Base-by-base conservation (phyloP, 1,140 invertebrate species). In the Heliconius congener region DNA sequence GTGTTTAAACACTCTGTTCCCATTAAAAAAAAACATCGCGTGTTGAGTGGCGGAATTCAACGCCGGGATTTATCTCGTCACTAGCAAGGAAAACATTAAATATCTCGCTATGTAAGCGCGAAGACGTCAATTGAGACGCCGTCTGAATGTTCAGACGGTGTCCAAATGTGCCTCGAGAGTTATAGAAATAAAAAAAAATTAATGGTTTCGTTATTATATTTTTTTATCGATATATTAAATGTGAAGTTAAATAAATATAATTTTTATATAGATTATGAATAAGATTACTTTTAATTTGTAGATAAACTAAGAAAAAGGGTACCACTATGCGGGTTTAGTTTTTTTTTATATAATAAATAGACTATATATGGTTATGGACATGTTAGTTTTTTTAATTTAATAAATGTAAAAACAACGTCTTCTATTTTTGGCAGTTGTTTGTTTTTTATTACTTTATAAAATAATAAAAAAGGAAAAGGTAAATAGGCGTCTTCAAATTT, bases 271-370 rank as follows among this genome's bases (percentile, higher is more conserved):
- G 23, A 66, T 66, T 66, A 30, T 66, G 11, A 66, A 66, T 66
- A 23, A 60, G 8, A n/a, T 66, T 66, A 66, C 9, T 30, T 66
- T 30, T 27, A 66, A 66, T 66, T 16, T 66, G 9, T 66, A 66
- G 60, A 30, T 66, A 27, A 66, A 30, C 3, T 66, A 66, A 66
- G 23, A 30, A 57, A 66, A 66, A 66, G 60, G 60, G 60, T 66
- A 66, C 60, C 60, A 66, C 60, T 13, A 66, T 66, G 60, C 60
- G 60, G 60, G 60, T 60, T 60, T 66, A 66, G 30, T 16, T 27
- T 30, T 66, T 66, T 27, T 57, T 66, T 27, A 30, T 16, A 60
- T 23, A 23, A 60, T 60, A 52, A 60, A 23, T 60, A 60, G 19
- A 60, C 8, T 60, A 13, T 1, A 66, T 30, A 16, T 66, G 60